Conservation (phyloP, 2,113 vertebrate genomes). For the Microcebus jonahi region DNA sequence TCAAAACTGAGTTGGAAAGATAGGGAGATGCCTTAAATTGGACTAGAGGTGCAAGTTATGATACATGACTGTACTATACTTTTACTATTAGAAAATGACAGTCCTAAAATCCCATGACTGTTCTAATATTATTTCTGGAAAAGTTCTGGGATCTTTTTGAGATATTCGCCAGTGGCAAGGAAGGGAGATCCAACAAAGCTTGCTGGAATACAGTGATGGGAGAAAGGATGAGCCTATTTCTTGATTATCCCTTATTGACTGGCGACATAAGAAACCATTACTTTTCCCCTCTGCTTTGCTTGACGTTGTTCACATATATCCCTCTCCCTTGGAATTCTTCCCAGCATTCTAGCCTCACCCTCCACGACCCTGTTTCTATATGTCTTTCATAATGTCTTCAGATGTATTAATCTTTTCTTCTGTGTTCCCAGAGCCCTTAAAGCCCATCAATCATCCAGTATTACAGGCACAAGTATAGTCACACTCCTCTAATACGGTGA, state of each 20-base stretch:
- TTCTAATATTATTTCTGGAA: background rate
- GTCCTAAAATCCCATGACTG: background rate
- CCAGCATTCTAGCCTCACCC: background rate
- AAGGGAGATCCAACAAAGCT: background rate
- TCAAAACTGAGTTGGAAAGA: background rate
- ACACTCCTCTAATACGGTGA: background rate
- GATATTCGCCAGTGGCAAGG: background rate
- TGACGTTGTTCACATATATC: background rate
- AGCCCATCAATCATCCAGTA: background rate
- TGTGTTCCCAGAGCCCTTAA: background rate
- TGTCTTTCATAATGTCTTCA: background rate
- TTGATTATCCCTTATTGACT: background rate
- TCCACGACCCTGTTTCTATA: background rate
- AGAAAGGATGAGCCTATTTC: background rate
- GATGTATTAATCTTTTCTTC: background rate
- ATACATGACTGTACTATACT: background rate
- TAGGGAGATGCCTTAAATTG: background rate
- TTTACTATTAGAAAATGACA: background rate
- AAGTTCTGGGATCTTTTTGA: background rate
- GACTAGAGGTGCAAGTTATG: background rate
- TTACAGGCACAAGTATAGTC: background rate
- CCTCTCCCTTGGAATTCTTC: background rate
- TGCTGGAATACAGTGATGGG: background rate
- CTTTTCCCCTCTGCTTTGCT: background rate
- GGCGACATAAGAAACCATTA: background rate